Evolutionary conservation across 2,797 vertebrate species (phyloP).

Genomic region (Ctenochaetus hawaiiensis): DNA sequence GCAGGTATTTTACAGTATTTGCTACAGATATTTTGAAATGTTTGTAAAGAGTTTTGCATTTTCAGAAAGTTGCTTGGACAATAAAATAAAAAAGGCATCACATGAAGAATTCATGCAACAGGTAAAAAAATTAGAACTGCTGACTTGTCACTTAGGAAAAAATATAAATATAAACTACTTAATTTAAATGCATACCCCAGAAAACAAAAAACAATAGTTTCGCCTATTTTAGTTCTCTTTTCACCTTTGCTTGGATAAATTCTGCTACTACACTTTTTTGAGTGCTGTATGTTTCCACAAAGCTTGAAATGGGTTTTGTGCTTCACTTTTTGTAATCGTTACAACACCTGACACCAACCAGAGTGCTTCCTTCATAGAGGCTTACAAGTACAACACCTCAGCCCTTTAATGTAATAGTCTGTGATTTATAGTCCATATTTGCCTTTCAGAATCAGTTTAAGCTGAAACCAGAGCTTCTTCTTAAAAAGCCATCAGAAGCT

Average conservation of each 20-base stretch:
- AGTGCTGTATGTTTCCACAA: slow-evolving; percentile 16
- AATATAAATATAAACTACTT: slow-evolving; percentile 24
- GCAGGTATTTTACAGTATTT: background rate
- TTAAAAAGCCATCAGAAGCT: background rate
- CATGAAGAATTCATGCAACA: slow-evolving; percentile 40
- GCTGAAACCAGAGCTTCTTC: slow-evolving; percentile 22
- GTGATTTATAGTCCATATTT: slow-evolving; percentile 27
- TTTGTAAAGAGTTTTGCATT: background rate
- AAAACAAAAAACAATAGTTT: slow-evolving; percentile 18
- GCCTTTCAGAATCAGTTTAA: slow-evolving; percentile 14
- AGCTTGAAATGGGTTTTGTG: slow-evolving; percentile 16
- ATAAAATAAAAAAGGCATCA: background rate
- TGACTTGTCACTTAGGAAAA: slow-evolving; percentile 11
- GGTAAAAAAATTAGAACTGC: slow-evolving; percentile 19
- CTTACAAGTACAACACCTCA: slow-evolving; percentile 7
- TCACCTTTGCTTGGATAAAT: background rate
- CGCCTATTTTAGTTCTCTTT: slow-evolving; percentile 17
- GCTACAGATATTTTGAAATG: background rate
- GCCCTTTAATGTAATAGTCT: slow-evolving; percentile 20
- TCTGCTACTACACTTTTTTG: background rate
- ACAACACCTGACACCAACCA: slow-evolving; percentile 32
- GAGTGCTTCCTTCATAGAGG: slow-evolving; percentile 16
- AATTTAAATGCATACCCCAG: slow-evolving; percentile 14
- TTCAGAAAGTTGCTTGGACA: slow-evolving; percentile 12
- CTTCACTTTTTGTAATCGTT: background rate